Evolutionary conservation across 2,113 vertebrate species (phyloP), one percentile per base, ranked within the genome.

Genomic region (Serinus canaria): DNA sequence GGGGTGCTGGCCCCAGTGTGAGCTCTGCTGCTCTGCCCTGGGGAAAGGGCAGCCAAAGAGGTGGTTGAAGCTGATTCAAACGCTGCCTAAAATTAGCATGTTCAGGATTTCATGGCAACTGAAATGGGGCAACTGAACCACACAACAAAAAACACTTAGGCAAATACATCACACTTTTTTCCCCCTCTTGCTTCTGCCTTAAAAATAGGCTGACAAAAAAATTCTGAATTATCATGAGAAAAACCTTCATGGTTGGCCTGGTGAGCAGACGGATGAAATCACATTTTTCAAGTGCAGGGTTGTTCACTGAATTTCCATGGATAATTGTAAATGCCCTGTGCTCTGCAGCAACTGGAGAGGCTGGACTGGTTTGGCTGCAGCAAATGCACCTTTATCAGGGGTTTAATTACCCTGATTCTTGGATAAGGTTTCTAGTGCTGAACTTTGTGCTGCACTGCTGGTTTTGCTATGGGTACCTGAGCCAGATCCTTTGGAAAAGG

Each of bases 341-440:
- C 35, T 44, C 25, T 15, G n/a, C 58, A 83, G 73, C 55, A 56
- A 2, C 64, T 27, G 31, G 50, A 62, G 50, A 67, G 31, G 41
- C 50, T 4, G 2, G 55, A 50, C 72, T 62, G 59, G 83, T 89
- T 72, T 77, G 55, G 35, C 50, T 90, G 76, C 76, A 85, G 76
- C 58, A 83, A 68, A 83, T 0, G 2, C 0, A 5, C 17, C 9
- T 81, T 87, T 59, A 74, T 63, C 46, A 46, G 0, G 4, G 16
- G n/a, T 47, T 86, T 58, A 69, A 92, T 53, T 25, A 80, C 14
- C 4, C 41, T 25, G n/a, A 41, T 55, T 37, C 46, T 83, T 77
- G 55, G 80, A 77, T 7, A 27, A 27, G 41, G 41, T 43, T 43
- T 15, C 41, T 43, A 43, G 41, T 43, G 41, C 41, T 43, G 44